Base-by-base conservation (phyloP, 2,113 vertebrate genomes). In the Tachysurus fulvidraco region DNA sequence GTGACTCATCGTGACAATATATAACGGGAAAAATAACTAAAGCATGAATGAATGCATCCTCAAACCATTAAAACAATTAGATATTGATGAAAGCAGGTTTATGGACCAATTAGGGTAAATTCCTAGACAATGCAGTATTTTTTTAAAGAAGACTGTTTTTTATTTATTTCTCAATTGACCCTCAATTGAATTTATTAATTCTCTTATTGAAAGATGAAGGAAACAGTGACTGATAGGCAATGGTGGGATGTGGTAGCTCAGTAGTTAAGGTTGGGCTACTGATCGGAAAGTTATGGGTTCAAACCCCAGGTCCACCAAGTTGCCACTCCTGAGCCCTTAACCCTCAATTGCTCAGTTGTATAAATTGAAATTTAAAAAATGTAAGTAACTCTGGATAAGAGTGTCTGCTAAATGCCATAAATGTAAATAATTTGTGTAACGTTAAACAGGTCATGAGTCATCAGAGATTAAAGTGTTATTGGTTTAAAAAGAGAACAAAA, bases 1-100 rank as follows among this genome's bases (percentile, higher is more conserved):
- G n/a, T n/a, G n/a, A n/a, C n/a, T n/a, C n/a, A n/a, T n/a, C n/a
- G n/a, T n/a, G n/a, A n/a, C n/a, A n/a, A n/a, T n/a, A 76, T 14
- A n/a, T 76, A 50, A 9, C 44, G 0, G 11, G 13, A 50, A 4
- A 4, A 46, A 16, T 46, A 50, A 13, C 41, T 46, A 23, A 52
- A 50, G 44, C n/a, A n/a, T 46, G 69, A 73, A 73, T 46, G 21
- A 76, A 23, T 76, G 44, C 44, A 46, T 76, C 46, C 41, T 2
- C 19, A 5, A 25, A 76, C 73, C 73, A 76, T 76, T 50, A 50
- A 25, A 25, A 5, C 73, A 50, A 76, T 76, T 50, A 76, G 44
- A 76, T 76, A 50, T 76, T n/a, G 73, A 76, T 52, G 23, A 76
- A 76, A n/a, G 25, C 73, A 46, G 41, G 69, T 76, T 76, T 50